Evolutionary conservation across 2,113 vertebrate species (phyloP).

Genomic region (Gallinago undulata): DNA sequence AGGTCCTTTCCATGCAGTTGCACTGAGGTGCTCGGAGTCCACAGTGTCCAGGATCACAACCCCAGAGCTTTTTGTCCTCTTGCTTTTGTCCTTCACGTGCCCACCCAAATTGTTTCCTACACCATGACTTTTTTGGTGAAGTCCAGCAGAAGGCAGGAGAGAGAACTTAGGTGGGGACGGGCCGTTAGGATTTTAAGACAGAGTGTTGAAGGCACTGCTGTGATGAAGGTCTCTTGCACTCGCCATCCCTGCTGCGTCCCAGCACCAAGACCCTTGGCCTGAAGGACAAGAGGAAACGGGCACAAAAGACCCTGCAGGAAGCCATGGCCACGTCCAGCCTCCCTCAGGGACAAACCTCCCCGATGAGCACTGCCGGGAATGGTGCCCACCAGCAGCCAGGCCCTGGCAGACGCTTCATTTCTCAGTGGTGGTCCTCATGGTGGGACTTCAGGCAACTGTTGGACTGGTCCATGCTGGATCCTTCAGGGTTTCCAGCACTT

Average conservation of each 20-base stretch:
- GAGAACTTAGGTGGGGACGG: background rate
- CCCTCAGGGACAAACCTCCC: background rate
- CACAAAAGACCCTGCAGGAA: background rate
- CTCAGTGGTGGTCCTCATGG: background rate
- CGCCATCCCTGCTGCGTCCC: background rate
- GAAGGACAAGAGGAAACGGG: no score
- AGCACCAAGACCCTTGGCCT: background rate
- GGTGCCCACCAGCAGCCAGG: background rate
- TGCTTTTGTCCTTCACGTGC: background rate
- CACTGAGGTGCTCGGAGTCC: rapidly evolving
- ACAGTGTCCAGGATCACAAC: rapidly evolving
- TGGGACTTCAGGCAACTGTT: background rate
- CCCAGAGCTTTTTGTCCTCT: background rate
- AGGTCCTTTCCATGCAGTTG: background rate
- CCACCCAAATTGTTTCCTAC: background rate
- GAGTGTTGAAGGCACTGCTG: conserved; percentile 64
- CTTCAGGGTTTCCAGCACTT: background rate
- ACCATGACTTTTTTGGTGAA: background rate
- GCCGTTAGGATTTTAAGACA: conserved; percentile 49
- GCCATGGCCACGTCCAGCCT: background rate
- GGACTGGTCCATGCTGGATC: background rate
- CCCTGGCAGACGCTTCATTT: background rate
- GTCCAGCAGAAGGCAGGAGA: background rate
- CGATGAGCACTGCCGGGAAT: background rate
- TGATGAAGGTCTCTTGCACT: conserved; percentile 43